Percentiles rank a stretch among this genome's conserved stretches.
These are phyloP conservation scores for Tetragnatha montana DNA, from an alignment of 2,888 invertebrate species.

Conservation along the genomic window DNA sequence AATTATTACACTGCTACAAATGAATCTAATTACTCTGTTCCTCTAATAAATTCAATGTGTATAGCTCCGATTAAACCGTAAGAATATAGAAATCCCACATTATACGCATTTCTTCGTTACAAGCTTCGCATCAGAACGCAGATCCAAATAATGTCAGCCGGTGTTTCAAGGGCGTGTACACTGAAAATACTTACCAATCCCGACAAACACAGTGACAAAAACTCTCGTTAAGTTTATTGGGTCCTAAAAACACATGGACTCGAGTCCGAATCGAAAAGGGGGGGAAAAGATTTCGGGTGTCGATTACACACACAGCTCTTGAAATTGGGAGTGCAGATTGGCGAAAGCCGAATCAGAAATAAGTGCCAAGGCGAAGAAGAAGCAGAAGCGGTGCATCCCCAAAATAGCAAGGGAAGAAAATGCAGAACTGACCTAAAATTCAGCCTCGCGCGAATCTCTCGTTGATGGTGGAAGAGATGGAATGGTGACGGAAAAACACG, in stretches of 20 bases:
- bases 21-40: no score
- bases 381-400: constrained; percentile 20
- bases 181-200: no score
- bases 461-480: constrained; percentile 19
- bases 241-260: no score
- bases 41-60: no score
- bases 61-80: no score
- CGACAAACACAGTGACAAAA: not conserved
- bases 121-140: no score
- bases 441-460: constrained; percentile 2
- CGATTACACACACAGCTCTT: not conserved
- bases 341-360: not conserved
- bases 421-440: constrained; percentile 41
- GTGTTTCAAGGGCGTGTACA: no score
- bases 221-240: no score
- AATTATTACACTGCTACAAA: no score
- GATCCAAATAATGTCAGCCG: no score
- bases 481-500: not conserved
- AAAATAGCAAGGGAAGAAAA: constrained; percentile 51
- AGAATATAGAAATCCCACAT: no score
- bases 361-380: constrained; percentile 11
- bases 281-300: not conserved
- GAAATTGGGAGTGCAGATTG: constrained; percentile 9
- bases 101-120: no score
- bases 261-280: not conserved